These are phyloP conservation scores for Stomatorhinus ivindoensis DNA, from an alignment of 2,113 vertebrate genomes.

Conservation along the genomic window DNA sequence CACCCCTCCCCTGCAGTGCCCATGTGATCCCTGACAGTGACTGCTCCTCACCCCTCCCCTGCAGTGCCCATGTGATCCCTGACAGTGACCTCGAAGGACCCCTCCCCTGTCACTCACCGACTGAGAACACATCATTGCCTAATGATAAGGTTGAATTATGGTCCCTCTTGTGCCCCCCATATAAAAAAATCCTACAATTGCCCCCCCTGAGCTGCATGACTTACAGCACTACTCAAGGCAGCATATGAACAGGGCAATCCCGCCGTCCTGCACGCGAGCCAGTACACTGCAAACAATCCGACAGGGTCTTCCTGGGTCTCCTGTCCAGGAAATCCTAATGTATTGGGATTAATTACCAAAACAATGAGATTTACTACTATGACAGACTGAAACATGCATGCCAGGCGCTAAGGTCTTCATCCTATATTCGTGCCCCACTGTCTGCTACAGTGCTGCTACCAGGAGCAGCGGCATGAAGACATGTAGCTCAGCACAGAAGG, in stretches of 20 bases:
- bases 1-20: not conserved
- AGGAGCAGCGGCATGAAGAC: conserved; percentile 6
- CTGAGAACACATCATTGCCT: not conserved
- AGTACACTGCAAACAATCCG: not conserved
- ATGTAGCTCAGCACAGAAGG: not conserved
- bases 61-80: not conserved
- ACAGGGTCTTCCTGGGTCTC: conserved; percentile 26
- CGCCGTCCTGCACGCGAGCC: not conserved
- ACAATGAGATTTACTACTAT: conserved; percentile 38
- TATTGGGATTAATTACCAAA: conserved; percentile 49
- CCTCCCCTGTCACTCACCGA: not conserved
- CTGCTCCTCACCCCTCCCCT: not conserved
- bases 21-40: not conserved
- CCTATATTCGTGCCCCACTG: conserved; percentile 35
- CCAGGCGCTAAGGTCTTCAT: conserved; percentile 19
- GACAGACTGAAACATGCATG: conserved; percentile 26
- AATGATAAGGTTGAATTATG: not conserved
- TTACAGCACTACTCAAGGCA: not conserved
- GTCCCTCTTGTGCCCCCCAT: not conserved
- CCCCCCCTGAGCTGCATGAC: not conserved
- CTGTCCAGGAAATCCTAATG: conserved; percentile 38
- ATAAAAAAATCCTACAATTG: not conserved
- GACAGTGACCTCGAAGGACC: not conserved
- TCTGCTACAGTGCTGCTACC: conserved; percentile 29
- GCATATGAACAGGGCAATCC: not conserved